These are phyloP conservation scores for Heptranchias perlo DNA, from an alignment of 2,113 vertebrate genomes.

Conservation along the genomic window DNA sequence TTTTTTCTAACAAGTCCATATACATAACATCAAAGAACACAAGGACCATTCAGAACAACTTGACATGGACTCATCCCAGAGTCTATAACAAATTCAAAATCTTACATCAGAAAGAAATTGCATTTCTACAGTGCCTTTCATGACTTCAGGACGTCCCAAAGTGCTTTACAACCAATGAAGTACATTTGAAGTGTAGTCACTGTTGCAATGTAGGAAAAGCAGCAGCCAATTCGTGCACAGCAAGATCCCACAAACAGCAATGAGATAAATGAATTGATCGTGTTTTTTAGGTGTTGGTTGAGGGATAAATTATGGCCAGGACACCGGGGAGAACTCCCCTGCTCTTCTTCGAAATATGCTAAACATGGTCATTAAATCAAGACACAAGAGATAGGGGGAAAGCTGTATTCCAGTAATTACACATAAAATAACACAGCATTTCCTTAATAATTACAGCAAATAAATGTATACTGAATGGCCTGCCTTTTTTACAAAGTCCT, in stretches of 20 bases:
- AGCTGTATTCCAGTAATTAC: background rate
- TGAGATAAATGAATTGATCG: background rate
- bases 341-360: background rate
- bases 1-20: no score
- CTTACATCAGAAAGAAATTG: no score
- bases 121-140: no score
- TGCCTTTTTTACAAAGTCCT: background rate
- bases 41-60: background rate
- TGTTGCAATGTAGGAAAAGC: background rate
- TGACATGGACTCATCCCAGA: no score
- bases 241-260: background rate
- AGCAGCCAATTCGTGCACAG: background rate
- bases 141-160: no score
- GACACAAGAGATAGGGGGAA: background rate
- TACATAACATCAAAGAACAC: no score
- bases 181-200: no score
- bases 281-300: background rate
- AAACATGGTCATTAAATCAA: background rate
- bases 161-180: no score
- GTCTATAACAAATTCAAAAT: background rate
- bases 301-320: background rate
- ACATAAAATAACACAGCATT: background rate
- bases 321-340: background rate
- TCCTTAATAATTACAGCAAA: background rate
- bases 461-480: background rate